phyloP scores from a whole-genome alignment of 1,140 invertebrate species.

The Nephotettix cincticeps region DNA sequence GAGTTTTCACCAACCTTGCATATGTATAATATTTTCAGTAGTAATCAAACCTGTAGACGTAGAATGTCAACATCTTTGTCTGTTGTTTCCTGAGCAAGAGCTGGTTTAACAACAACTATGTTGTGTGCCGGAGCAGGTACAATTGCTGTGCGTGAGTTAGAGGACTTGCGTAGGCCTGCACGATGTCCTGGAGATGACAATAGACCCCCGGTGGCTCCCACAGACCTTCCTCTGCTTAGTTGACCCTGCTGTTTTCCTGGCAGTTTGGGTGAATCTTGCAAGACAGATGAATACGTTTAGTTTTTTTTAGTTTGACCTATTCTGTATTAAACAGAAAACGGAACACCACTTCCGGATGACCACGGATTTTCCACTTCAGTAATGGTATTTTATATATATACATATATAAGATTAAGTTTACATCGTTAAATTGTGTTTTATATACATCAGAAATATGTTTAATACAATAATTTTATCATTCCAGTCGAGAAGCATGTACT shows the following conservation, averaged over 20 bases:
- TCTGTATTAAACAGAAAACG: too few species aligned
- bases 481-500: too few species aligned
- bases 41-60: slow-evolving; percentile 60
- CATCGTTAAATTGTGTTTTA: too few species aligned
- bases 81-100: slow-evolving; percentile 55
- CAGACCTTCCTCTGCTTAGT: slow-evolving; percentile 46
- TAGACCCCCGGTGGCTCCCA: slow-evolving; percentile 45
- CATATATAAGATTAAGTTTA: too few species aligned
- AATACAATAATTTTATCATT: too few species aligned
- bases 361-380: too few species aligned
- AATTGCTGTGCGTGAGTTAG: slow-evolving; percentile 22
- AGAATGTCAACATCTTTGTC: slow-evolving; percentile 81
- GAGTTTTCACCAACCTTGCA: too few species aligned
- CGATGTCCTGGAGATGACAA: slow-evolving; percentile 39
- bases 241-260: slow-evolving; percentile 57
- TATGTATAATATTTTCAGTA: too few species aligned
- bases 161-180: slow-evolving; percentile 40
- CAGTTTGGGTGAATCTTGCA: slow-evolving; percentile 73
- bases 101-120: slow-evolving; percentile 85
- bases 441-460: too few species aligned
- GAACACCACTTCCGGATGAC: too few species aligned
- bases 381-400: too few species aligned
- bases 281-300: slow-evolving; percentile 32
- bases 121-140: slow-evolving; percentile 52
- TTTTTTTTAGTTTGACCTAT: too few species aligned